Conservation (phyloP, 2,113 vertebrate genomes). For the Mionectes macconnelli region DNA sequence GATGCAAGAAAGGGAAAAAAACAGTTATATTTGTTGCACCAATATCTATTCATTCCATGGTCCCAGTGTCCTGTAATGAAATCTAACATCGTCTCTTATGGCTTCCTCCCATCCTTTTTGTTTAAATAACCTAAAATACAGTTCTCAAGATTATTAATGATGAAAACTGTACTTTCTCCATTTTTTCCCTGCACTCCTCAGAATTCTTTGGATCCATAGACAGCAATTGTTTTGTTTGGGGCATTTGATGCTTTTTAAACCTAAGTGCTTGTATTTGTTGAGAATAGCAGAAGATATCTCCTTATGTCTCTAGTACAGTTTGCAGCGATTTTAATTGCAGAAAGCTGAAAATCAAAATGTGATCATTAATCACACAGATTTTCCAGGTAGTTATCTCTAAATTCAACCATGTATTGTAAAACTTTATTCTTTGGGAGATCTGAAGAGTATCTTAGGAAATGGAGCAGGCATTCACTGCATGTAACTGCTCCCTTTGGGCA, state of each 20-base stretch:
- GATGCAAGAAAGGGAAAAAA: neutral
- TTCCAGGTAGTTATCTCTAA: neutral
- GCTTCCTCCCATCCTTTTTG: neutral
- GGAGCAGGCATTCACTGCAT: neutral
- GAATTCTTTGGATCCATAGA: neutral
- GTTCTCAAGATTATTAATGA: neutral
- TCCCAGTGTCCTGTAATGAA: neutral
- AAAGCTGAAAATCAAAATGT: neutral
- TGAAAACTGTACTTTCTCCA: neutral
- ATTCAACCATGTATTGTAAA: neutral
- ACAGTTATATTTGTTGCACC: neutral
- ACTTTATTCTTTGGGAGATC: neutral
- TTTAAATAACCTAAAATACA: neutral
- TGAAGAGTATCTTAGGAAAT: neutral
- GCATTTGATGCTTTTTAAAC: neutral
- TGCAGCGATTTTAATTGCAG: neutral
- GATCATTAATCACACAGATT: neutral
- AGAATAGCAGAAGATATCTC: neutral
- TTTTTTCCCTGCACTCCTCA: neutral
- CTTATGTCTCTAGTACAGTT: neutral
- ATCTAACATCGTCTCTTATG: neutral
- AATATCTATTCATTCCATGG: neutral
- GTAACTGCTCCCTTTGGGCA: neutral
- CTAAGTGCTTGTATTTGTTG: neutral
- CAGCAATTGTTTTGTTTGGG: neutral